phyloP scores from a whole-genome alignment of 2,888 invertebrate genomes.

The Thereva unica region DNA sequence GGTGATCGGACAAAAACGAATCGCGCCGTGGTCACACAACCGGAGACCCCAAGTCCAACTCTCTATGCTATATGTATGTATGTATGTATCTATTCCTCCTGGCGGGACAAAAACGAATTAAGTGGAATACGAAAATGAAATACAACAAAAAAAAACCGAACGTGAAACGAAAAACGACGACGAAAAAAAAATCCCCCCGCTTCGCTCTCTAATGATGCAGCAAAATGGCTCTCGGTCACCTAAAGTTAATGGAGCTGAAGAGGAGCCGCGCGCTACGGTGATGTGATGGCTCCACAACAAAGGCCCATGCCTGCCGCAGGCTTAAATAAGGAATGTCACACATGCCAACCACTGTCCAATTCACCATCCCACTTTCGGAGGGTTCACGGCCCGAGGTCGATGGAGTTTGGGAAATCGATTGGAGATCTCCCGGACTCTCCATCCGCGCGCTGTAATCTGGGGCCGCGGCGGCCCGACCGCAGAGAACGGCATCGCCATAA shows the following conservation, averaged over 20 bases:
- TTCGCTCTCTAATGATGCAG: slow-evolving; percentile 26
- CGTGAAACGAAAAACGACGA: neutral
- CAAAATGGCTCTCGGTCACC: slow-evolving; percentile 30
- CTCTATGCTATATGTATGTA: no score
- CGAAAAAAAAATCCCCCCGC: slow-evolving; percentile 1
- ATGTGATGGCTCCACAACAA: slow-evolving; percentile 18
- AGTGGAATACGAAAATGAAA: slow-evolving; percentile 31
- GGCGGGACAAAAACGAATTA: slow-evolving; percentile 34
- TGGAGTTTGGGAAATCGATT: slow-evolving; percentile 18
- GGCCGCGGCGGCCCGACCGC: slow-evolving; percentile 2
- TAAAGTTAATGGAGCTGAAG: slow-evolving; percentile 26
- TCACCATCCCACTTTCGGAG: slow-evolving; percentile 7
- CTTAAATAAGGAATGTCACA: slow-evolving; percentile 31
- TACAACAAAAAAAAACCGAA: neutral
- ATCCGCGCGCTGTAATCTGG: neutral
- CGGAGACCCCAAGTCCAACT: slow-evolving; percentile 9
- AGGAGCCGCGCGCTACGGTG: slow-evolving; percentile 14
- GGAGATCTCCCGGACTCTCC: neutral
- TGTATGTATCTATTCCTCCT: slow-evolving; percentile 18
- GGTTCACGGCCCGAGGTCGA: slow-evolving; percentile 17
- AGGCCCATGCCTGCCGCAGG: slow-evolving; percentile 17
- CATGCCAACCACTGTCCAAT: slow-evolving; percentile 14
- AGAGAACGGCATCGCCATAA: slow-evolving; percentile 5
- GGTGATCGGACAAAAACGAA: slow-evolving; percentile 32
- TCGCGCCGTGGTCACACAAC: slow-evolving; percentile 18